Percentiles rank a stretch among this genome's conserved stretches.
Evolutionary conservation across 2,113 vertebrate genomes (phyloP).

Genomic region (Actenoides lindsayi): DNA sequence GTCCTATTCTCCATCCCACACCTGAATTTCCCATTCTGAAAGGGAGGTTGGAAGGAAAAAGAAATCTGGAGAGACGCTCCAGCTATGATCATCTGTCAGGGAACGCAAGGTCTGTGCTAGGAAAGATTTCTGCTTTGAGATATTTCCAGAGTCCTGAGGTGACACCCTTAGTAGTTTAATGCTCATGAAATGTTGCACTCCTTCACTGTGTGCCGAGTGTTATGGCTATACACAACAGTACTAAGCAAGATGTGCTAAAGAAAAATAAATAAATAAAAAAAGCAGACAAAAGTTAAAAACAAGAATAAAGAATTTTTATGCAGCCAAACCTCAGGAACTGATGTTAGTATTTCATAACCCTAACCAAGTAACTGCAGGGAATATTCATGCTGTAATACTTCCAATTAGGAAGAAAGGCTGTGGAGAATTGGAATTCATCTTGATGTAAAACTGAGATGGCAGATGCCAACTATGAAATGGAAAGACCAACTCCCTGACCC

Average conservation of each 20-base stretch:
- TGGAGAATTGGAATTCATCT: neutral
- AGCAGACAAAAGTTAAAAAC: neutral
- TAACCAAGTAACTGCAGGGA: neutral
- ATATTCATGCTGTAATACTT: neutral
- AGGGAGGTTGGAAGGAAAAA: neutral
- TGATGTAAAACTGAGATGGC: neutral
- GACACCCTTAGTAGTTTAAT: neutral
- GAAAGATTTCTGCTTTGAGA: neutral
- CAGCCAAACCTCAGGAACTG: neutral
- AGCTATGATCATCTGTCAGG: fast-evolving
- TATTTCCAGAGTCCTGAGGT: neutral
- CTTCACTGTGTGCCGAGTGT: fast-evolving
- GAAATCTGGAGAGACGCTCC: neutral
- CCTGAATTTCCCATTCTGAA: neutral
- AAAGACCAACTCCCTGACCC: constrained; percentile 14
- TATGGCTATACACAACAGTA: neutral
- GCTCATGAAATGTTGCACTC: neutral
- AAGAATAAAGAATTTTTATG: neutral
- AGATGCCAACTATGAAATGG: neutral
- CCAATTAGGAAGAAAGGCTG: constrained; percentile 9
- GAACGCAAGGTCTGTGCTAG: fast-evolving
- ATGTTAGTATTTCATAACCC: constrained; percentile 40
- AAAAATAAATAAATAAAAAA: neutral
- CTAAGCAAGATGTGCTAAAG: neutral
- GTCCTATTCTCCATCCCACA: neutral